These are phyloP conservation scores for Tetropium fuscum DNA, from an alignment of 2,888 invertebrate genomes.

Conservation along the genomic window DNA sequence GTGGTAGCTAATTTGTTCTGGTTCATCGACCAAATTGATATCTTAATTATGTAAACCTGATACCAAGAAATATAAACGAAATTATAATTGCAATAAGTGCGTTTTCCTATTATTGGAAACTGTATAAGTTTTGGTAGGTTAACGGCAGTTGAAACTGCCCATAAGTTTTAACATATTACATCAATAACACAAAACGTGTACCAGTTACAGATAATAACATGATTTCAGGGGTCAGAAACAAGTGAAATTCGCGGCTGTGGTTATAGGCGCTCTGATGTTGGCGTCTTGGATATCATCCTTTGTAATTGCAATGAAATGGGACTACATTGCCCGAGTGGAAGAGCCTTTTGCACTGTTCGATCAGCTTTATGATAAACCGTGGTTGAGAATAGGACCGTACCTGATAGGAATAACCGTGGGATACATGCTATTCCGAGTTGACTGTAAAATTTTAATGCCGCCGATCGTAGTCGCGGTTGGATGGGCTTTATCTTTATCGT, in stretches of 20 bases:
- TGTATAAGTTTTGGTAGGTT: too few species aligned
- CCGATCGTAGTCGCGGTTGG: slow-evolving; percentile 70
- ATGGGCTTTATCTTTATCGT: slow-evolving; percentile 72
- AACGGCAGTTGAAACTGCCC: too few species aligned
- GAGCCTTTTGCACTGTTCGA: slow-evolving; percentile 87
- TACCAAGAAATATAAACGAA: too few species aligned
- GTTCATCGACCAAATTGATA: too few species aligned
- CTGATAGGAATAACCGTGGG: slow-evolving; percentile 83
- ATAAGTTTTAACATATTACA: too few species aligned
- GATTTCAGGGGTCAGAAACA: slow-evolving; percentile 68
- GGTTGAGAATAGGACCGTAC: slow-evolving; percentile 85
- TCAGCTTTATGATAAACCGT: slow-evolving; percentile 86
- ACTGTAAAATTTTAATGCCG: slow-evolving; percentile 73
- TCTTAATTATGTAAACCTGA: too few species aligned
- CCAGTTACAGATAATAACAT: too few species aligned
- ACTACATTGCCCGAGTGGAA: slow-evolving; percentile 81
- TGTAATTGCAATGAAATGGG: slow-evolving; percentile 78
- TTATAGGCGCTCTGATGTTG: slow-evolving; percentile 72
- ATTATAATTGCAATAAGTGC: too few species aligned
- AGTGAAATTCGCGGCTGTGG: slow-evolving; percentile 72
- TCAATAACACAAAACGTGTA: too few species aligned
- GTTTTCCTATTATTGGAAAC: too few species aligned
- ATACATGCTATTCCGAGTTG: slow-evolving; percentile 77
- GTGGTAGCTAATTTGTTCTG: too few species aligned
- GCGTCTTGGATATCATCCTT: slow-evolving; percentile 84